Percentiles rank a stretch among this genome's conserved stretches.
Evolutionary conservation across 2,113 vertebrate species (phyloP).

Genomic region (Isichthys henryi): DNA sequence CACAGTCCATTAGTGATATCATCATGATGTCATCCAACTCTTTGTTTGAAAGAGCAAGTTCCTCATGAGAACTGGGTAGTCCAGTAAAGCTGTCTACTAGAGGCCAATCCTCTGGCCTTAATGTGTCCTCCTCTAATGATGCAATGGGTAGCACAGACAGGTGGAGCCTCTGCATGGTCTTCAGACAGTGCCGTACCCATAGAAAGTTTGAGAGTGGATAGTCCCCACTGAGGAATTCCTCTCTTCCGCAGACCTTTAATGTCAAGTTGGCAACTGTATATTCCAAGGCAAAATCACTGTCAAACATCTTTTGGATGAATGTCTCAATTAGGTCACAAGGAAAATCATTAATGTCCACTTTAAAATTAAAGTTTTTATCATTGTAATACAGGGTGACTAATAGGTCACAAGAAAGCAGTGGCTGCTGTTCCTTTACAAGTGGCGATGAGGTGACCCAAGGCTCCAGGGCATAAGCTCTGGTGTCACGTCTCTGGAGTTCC

Average conservation of each 20-base stretch:
- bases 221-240: slow-evolving; percentile 58
- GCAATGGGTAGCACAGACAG: slow-evolving; percentile 49
- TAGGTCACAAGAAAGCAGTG: slow-evolving; percentile 37
- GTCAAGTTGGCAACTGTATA: slow-evolving; percentile 36
- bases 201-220: slow-evolving; percentile 48
- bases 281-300: slow-evolving; percentile 20
- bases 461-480: slow-evolving; percentile 51
- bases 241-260: slow-evolving; percentile 60
- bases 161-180: slow-evolving; percentile 49
- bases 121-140: slow-evolving; percentile 41
- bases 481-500: slow-evolving; percentile 49
- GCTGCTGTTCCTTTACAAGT: slow-evolving; percentile 42
- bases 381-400: slow-evolving; percentile 46
- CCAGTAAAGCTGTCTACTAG: slow-evolving; percentile 60
- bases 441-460: slow-evolving; percentile 53
- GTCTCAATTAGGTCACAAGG: slow-evolving; percentile 41
- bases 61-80: slow-evolving; percentile 56
- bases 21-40: slow-evolving; percentile 59
- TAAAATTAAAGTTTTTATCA: slow-evolving; percentile 42
- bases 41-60: slow-evolving; percentile 54
- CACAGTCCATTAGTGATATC: slow-evolving; percentile 68
- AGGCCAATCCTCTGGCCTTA: slow-evolving; percentile 49
- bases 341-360: slow-evolving; percentile 35
- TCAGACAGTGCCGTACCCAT: slow-evolving; percentile 62
- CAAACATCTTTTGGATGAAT: slow-evolving; percentile 36